A percentile compares a stretch with the other conserved stretches of the same genome.
These are phyloP conservation scores for Mugil cephalus DNA, from an alignment of 2,113 vertebrate species.

Conservation along the genomic window DNA sequence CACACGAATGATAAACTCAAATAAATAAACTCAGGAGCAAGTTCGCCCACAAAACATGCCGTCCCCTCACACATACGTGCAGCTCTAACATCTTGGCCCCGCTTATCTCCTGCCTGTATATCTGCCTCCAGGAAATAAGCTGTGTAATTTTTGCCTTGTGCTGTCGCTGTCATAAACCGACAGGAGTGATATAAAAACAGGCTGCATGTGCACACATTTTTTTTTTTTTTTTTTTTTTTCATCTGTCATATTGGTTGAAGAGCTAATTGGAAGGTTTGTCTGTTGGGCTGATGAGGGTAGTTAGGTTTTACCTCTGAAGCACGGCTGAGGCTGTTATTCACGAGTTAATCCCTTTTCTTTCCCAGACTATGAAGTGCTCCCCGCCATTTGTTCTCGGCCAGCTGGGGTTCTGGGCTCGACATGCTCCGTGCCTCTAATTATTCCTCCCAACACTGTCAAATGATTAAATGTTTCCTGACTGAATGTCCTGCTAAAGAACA, in stretches of 20 bases:
- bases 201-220: not conserved
- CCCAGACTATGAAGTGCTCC: constrained; percentile 22
- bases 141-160: constrained; percentile 6
- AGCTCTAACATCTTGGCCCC: constrained; percentile 20
- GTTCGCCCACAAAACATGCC: constrained; percentile 16
- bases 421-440: constrained; percentile 61
- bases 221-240: not conserved
- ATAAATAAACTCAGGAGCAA: constrained; percentile 46
- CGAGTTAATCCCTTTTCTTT: constrained; percentile 64
- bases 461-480: constrained; percentile 42
- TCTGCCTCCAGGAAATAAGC: constrained; percentile 42
- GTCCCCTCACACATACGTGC: constrained; percentile 12
- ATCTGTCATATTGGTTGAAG: constrained; percentile 1
- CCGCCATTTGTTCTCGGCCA: constrained; percentile 54
- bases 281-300: constrained; percentile 33
- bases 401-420: constrained; percentile 50
- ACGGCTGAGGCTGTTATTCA: constrained; percentile 49
- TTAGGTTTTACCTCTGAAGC: constrained; percentile 49
- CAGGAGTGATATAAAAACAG: constrained; percentile 4
- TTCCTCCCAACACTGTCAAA: constrained; percentile 44
- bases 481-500: constrained; percentile 38
- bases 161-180: constrained; percentile 21
- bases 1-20: constrained; percentile 38
- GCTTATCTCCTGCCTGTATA: constrained; percentile 46
- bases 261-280: constrained; percentile 45